Base-by-base conservation (phyloP, 2,113 vertebrate species). In the Peromyscus californicus region DNA sequence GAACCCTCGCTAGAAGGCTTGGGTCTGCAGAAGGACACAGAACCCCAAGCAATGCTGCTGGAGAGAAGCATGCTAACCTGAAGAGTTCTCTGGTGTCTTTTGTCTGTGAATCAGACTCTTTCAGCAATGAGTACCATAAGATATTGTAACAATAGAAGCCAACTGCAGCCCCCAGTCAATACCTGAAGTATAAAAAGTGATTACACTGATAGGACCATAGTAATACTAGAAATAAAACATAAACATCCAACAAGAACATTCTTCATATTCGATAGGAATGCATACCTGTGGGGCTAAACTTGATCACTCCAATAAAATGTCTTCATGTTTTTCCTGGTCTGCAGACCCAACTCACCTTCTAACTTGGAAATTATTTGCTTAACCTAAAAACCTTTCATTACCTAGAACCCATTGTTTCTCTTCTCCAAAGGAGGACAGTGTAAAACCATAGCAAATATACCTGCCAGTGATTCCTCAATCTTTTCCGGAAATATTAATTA, bases 211-310 rank as follows among this genome's bases (percentile, higher is more conserved):
- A 36, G 48, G 87, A 76, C 29, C 19, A 22, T n/a, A 75, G 24
- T 3, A 24, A 70, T 69, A 13, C 11, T 5, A 4, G 1, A 39
- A 39, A 33, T 0, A 36, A 79, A 61, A 9, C 0, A 21, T 57
- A 16, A 1, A 1, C 19, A 39, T 22, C 67, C 11, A 94, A 1
- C 22, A 36, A 45, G 12, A 59, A 42, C 33, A 59, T 31, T 31
- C 9, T n/a, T 90, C 91, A 69, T 12, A 45, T 31, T 59, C 0
- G 16, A 22, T 42, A 79, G 39, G 7, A 51, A 78, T 22, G 5
- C 45, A 82, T 4, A 63, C 59, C 12, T 57, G 2, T 8, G 39
- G 65, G n/a, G 17, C 36, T 67, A 39, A 82, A 29, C 91, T 33
- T 5, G 22, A 3, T 76, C 31, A 59, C 31, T 65, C 36, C 31